Conservation (phyloP, 2,113 vertebrate genomes). For the Cricetomys ansorgei region DNA sequence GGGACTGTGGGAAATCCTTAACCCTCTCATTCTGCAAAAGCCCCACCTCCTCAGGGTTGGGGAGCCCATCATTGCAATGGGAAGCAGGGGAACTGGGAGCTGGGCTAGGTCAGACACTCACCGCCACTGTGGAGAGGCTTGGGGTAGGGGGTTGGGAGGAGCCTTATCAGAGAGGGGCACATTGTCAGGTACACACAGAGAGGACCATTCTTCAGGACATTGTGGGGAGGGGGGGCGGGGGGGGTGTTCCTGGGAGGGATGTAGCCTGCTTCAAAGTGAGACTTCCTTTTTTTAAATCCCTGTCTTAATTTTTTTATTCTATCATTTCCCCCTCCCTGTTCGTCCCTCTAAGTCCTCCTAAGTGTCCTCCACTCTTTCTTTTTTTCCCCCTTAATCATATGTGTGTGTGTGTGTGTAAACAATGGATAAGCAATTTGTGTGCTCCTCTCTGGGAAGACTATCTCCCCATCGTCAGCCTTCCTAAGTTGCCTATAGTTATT, state of each 20-base stretch:
- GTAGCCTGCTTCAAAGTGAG: fast-evolving
- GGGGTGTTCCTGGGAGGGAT: not conserved
- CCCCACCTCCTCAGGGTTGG: not conserved
- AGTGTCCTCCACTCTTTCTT: not conserved
- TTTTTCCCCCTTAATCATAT: too few species aligned
- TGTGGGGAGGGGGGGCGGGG: not conserved
- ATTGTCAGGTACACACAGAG: not conserved
- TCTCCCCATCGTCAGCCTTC: too few species aligned
- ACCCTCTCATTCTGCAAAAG: not conserved
- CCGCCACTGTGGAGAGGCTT: not conserved
- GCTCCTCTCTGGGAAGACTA: too few species aligned
- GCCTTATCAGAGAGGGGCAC: fast-evolving
- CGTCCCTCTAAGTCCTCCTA: not conserved
- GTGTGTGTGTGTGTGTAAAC: too few species aligned
- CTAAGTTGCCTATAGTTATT: too few species aligned
- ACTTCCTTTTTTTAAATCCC: not conserved
- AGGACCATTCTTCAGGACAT: fast-evolving
- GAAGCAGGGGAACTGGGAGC: not conserved
- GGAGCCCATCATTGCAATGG: not conserved
- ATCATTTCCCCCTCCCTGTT: not conserved
- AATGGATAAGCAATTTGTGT: too few species aligned
- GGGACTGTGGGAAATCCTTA: conserved; percentile 22
- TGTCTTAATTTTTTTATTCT: not conserved
- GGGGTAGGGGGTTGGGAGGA: fast-evolving
- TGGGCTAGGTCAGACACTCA: not conserved